Conservation (phyloP, 2,113 vertebrate species). For the Vidua chalybeata region DNA sequence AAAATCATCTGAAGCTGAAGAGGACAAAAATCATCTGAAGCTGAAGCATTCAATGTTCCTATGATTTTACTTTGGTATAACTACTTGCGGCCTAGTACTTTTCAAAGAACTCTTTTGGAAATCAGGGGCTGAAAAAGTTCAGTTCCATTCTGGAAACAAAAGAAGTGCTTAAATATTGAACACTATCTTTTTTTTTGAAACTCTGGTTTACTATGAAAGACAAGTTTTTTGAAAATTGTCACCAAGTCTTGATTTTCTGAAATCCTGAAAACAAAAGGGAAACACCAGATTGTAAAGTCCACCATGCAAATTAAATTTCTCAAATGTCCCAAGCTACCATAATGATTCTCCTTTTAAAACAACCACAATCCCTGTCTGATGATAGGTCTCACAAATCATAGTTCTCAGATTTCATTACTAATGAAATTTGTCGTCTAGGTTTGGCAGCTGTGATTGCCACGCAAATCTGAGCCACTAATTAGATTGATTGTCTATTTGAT, state of each 20-base stretch:
- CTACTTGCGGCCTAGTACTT: neutral
- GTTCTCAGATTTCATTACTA: constrained; percentile 75
- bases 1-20: too few relatives aligned
- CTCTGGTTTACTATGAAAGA: neutral
- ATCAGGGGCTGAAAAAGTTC: neutral
- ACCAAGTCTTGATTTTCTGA: neutral
- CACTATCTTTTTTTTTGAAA: neutral
- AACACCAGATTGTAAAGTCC: neutral
- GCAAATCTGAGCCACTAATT: constrained; percentile 77
- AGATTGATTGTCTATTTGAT: constrained; percentile 82
- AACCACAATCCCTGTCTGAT: constrained; percentile 60
- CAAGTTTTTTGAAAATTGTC: neutral
- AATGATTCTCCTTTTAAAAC: constrained; percentile 12
- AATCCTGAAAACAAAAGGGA: neutral
- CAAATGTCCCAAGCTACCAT: neutral
- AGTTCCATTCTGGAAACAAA: neutral
- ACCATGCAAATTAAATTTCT: neutral
- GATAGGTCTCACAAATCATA: constrained; percentile 64
- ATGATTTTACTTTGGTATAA: neutral
- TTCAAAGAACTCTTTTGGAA: neutral
- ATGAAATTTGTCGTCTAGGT: constrained; percentile 73
- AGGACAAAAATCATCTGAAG: neutral
- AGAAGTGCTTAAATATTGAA: neutral
- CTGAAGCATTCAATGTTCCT: neutral
- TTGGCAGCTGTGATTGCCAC: constrained; percentile 76